A percentile compares a stretch with the other conserved stretches of the same genome.
phyloP scores from a whole-genome alignment of 2,888 invertebrate genomes.

The Caenorhabditis sulstoni region DNA sequence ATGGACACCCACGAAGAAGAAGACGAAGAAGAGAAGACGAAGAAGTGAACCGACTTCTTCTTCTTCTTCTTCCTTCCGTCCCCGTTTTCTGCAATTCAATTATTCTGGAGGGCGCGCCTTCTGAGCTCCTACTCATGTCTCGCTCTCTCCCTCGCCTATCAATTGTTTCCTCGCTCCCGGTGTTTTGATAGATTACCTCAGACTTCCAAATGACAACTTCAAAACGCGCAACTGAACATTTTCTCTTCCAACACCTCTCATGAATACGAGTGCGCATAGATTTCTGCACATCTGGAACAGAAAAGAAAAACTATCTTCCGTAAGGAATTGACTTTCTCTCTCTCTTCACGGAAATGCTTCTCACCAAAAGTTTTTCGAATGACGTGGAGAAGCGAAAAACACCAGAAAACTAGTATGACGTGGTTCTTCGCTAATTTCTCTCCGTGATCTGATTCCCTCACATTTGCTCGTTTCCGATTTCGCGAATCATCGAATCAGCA shows the following conservation, averaged over 20 bases:
- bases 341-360: no score
- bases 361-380: no score
- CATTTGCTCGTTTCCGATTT: background rate
- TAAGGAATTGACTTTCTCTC: no score
- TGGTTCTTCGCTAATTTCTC: background rate
- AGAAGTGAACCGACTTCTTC: constrained; percentile 6
- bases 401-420: background rate
- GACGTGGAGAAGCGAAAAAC: no score
- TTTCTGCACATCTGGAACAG: no score
- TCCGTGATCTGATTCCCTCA: background rate
- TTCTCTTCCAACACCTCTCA: background rate
- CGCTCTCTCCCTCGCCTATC: background rate
- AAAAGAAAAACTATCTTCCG: no score
- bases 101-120: constrained; percentile 1
- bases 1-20: constrained; percentile 11
- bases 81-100: constrained; percentile 5
- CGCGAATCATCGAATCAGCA: constrained; percentile 33
- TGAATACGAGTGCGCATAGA: background rate
- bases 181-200: no score
- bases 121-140: background rate
- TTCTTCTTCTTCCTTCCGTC: background rate
- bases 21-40: background rate
- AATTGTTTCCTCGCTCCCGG: background rate
- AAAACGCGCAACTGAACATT: background rate
- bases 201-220: no score